Conservation (phyloP, 2,797 vertebrate species). For the Salarias fasciatus region DNA sequence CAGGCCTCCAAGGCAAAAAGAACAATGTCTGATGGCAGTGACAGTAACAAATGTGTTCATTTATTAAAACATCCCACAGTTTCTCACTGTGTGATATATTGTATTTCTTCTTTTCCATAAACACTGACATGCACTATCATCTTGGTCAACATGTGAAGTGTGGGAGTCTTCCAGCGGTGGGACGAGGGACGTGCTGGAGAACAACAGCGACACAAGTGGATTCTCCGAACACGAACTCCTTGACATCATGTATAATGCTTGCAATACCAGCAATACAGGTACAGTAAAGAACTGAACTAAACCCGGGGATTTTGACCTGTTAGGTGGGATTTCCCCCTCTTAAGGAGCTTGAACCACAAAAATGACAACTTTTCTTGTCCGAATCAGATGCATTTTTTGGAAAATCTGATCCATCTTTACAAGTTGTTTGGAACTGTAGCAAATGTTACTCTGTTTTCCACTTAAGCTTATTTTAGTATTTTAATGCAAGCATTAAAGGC, state of each 20-base stretch:
- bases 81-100: neutral
- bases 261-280: constrained; percentile 77
- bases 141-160: constrained; percentile 45
- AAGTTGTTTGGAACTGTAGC: no score
- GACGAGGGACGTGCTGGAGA: constrained; percentile 40
- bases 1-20: constrained; percentile 45
- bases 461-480: no score
- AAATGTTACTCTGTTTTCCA: no score
- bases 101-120: neutral
- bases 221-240: constrained; percentile 83
- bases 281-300: neutral
- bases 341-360: no score
- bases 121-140: neutral
- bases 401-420: no score
- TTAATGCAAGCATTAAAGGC: no score
- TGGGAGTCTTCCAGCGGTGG: constrained; percentile 55
- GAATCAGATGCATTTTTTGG: no score
- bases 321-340: no score
- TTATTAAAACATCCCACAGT: neutral
- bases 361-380: no score
- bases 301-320: no score
- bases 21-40: constrained; percentile 56
- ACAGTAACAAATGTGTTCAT: constrained; percentile 57
- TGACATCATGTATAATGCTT: constrained; percentile 81
- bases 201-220: constrained; percentile 55